phyloP scores from a whole-genome alignment of 2,888 invertebrate species.

The Tortricodes alternella region DNA sequence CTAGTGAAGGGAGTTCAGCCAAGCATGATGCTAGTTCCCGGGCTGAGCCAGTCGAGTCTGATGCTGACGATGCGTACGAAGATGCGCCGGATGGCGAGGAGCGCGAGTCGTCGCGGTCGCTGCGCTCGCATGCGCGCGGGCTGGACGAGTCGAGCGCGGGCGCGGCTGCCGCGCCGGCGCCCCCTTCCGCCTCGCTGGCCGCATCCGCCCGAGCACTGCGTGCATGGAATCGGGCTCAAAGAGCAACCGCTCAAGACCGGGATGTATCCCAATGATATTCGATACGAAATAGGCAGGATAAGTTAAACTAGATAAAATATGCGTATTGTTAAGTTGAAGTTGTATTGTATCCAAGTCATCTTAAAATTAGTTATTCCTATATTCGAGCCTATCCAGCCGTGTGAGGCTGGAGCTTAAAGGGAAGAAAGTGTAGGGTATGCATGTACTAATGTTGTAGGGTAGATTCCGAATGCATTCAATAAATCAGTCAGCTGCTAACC shows the following conservation, averaged over 20 bases:
- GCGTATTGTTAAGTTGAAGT: neutral
- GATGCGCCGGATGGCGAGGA: neutral
- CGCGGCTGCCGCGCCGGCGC: neutral
- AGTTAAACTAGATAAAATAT: neutral
- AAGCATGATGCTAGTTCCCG: neutral
- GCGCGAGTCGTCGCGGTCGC: neutral
- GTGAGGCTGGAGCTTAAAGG: neutral
- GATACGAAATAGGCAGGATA: too few species aligned
- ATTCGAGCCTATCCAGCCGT: neutral
- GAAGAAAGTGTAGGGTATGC: neutral
- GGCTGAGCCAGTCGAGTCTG: neutral
- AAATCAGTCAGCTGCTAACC: too few species aligned
- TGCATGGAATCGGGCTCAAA: neutral
- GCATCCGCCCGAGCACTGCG: neutral
- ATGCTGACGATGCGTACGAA: neutral
- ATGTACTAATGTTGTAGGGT: neutral
- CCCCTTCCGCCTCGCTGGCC: neutral
- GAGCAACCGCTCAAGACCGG: neutral
- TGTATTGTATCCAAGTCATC: neutral
- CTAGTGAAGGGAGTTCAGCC: neutral
- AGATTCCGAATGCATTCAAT: too few species aligned
- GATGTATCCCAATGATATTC: neutral
- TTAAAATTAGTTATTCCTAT: neutral
- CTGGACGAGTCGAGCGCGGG: neutral
- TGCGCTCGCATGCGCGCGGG: neutral